A percentile compares a stretch with the other conserved stretches of the same genome.
These are phyloP conservation scores for Drosophila baimaii DNA, from an alignment of 1,140 invertebrate genomes.

Conservation along the genomic window DNA sequence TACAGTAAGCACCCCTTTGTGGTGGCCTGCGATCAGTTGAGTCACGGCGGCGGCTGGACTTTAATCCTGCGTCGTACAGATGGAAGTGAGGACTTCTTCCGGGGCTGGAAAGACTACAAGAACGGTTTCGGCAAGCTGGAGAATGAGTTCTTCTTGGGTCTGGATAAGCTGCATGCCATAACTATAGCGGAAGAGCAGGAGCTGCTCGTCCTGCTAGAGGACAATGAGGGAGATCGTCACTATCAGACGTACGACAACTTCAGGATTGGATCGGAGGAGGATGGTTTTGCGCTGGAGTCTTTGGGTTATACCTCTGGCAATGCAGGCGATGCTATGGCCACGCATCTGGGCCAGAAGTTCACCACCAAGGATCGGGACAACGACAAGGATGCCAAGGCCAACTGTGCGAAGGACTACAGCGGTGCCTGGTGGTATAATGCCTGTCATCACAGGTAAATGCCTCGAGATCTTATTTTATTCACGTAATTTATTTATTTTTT, in stretches of 20 bases:
- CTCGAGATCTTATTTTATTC: not conserved
- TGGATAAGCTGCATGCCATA: constrained; percentile 86
- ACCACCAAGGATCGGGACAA: constrained; percentile 39
- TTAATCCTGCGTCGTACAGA: constrained; percentile 86
- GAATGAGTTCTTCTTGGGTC: too few relatives aligned
- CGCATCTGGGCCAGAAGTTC: constrained; percentile 36
- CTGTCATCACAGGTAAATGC: constrained; percentile 34
- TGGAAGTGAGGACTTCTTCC: constrained; percentile 87
- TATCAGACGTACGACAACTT: constrained; percentile 34
- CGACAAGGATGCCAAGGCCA: not conserved
- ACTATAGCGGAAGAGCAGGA: constrained; percentile 86
- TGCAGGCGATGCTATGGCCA: constrained; percentile 34
- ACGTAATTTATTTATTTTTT: not conserved
- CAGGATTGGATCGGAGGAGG: constrained; percentile 16
- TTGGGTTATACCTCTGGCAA: constrained; percentile 22
- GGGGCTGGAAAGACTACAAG: constrained; percentile 87
- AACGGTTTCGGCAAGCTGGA: constrained; percentile 87
- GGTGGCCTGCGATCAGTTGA: constrained; percentile 44
- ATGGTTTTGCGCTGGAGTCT: constrained; percentile 7
- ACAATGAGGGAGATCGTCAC: constrained; percentile 11
- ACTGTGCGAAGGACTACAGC: constrained; percentile 23
- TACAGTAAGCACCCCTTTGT: constrained; percentile 32
- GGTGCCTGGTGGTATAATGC: constrained; percentile 49
- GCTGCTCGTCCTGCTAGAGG: constrained; percentile 86
- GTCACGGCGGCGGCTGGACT: constrained; percentile 40